Evolutionary conservation across 1,140 invertebrate species (phyloP), one percentile per base, ranked within the genome.

Genomic region (Musca domestica): DNA sequence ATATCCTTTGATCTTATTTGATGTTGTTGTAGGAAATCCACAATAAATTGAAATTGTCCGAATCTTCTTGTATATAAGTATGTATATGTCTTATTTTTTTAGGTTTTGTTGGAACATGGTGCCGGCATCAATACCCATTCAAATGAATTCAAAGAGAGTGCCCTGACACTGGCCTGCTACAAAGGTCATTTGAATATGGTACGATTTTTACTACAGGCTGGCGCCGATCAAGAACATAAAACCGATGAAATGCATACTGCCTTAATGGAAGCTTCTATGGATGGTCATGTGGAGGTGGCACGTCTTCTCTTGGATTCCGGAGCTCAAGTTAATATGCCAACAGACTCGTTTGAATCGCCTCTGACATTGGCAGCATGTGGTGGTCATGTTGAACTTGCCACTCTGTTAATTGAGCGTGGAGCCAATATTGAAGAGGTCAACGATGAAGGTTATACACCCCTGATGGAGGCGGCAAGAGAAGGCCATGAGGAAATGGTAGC

Each of bases 231-330:
- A 84, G 95, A 98, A 84, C 95, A 98, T 85, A 97, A 98, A 86
- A 98, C 96, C 1, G 96, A 99, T 83, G 98, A 99, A 85, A 98
- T 99, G 96, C 97, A 99, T 83, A 99, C 97, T 1, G 97, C 98
- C 23, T 84, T 99, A 2, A 99, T 99, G 96, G 98, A 99, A 84
- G 97, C 98, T 22, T 98, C 95, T 30, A 99, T 99, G 97, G 98
- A 99, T 85, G 98, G 98, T 2, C 97, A 99, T 83, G 90, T 99
- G 0, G 95, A 99, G 83, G 96, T 99, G 23, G 95, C 95, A 2
- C 83, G 95, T 34, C 85, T 98, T 64, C 84, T 99, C 30, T 83
- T 99, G 14, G 95, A 98, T 84, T 96, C 94, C n/a, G 96, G 95
- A 67, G 97, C 98, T 47, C 95, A 98, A 87, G 94, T 96, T 9